Evolutionary conservation across 2,888 invertebrate species (phyloP).

Genomic region (Mythimna albipuncta): DNA sequence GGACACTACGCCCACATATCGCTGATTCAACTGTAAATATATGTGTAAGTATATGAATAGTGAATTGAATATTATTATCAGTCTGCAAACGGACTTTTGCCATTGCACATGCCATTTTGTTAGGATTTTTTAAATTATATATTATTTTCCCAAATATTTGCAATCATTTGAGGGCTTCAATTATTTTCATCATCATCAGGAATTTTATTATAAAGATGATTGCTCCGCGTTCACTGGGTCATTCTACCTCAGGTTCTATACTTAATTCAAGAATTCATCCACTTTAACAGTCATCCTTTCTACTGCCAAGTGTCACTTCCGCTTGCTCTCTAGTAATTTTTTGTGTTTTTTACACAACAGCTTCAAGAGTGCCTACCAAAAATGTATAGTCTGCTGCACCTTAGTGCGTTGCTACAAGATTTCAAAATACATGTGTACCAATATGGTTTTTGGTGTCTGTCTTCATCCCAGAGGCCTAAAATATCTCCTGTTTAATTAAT

Average conservation of each 20-base stretch:
- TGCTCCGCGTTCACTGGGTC: background rate
- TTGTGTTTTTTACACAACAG: no score
- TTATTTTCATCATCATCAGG: background rate
- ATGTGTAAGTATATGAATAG: no score
- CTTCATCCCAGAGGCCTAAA: background rate
- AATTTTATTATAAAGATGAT: background rate
- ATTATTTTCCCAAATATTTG: background rate
- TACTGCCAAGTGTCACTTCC: background rate
- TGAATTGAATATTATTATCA: slow-evolving; percentile 18
- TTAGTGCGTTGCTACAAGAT: slow-evolving; percentile 16
- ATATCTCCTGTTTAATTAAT: background rate
- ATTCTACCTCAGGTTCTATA: background rate
- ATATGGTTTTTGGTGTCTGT: background rate
- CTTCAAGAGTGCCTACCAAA: slow-evolving; percentile 6
- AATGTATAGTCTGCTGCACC: background rate
- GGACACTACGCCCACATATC: slow-evolving; percentile 8
- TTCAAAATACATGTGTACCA: background rate
- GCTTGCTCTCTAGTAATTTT: background rate
- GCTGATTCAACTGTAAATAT: background rate
- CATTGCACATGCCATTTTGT: slow-evolving; percentile 34
- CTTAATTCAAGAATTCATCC: background rate
- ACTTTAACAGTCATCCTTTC: background rate
- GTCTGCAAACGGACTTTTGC: slow-evolving; percentile 7
- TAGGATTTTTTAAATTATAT: no score
- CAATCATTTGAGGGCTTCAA: background rate